Evolutionary conservation across 53 echinoderm and acorn worm genomes (phyloP), one percentile per base, ranked within the genome.

Genomic region (Mesocentrotus franciscanus): DNA sequence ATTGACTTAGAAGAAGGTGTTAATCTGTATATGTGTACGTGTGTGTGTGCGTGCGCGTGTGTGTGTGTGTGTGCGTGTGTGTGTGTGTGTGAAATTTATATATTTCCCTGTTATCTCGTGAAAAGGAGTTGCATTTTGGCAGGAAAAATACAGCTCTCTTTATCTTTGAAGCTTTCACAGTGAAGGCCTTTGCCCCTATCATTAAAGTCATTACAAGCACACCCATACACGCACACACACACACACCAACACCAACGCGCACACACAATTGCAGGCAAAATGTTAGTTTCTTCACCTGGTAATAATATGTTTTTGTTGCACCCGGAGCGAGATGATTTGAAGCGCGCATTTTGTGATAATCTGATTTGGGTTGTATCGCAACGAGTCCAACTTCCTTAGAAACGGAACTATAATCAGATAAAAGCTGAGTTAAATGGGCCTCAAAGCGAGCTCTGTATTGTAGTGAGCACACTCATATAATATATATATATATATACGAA

Each of bases 331-430:
- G 29, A n/a, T 89, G 90, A 89, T 59, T 89, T 58, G 90, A 79
- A 79, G 79, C 36, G 39, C 36, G 39, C 81, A 81, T 81, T 16
- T 42, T 81, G 18, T 20, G 36, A 81, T 81, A 81, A 81, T 81
- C 81, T 81, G 36, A 81, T 81, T 81, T 81, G 7, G 36, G 81
- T 39, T 81, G 39, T 20, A 17, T 81, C 17, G 81, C 81, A 81
- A 42, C 81, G 81, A 39, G 81, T 7, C 36, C 4, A 22, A 39
- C 20, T 8, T 39, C 18, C 42, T 22, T 7, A 17, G 39, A 39
- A 79, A 81, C 42, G 81, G 81, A 81, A 42, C 81, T 81, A 64
- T 81, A 81, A 81, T 81, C 18, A 20, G 81, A 81, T 81, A 81
- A 81, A 81, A 39, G 81, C 29, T 36, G 42, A 18, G 81, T 81